These are phyloP conservation scores for Aradus depressus DNA, from an alignment of 2,888 invertebrate species.

Conservation along the genomic window DNA sequence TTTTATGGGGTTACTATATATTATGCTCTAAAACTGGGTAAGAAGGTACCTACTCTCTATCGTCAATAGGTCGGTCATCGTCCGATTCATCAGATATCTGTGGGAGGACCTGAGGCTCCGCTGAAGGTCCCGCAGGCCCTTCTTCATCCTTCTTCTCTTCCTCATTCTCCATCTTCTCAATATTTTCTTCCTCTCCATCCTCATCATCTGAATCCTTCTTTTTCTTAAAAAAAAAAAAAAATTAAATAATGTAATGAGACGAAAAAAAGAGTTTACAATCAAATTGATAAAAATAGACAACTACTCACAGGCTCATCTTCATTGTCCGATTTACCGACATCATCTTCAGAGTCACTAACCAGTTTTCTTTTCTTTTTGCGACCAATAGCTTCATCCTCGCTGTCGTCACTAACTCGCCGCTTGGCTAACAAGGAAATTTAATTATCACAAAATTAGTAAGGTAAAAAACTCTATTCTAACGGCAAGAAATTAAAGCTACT, in stretches of 20 bases:
- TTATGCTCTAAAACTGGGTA: no score
- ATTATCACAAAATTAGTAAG: no score
- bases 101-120: conserved; percentile 12
- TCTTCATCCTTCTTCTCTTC: conserved; percentile 28
- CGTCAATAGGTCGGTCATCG: conserved; percentile 37
- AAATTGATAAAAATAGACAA: no score
- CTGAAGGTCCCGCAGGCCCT: conserved; percentile 27
- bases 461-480: conserved; percentile 5
- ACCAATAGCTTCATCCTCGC: conserved; percentile 23
- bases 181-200: conserved; percentile 22
- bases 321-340: conserved; percentile 29
- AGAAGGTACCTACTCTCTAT: conserved; percentile 29
- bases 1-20: no score
- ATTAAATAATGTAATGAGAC: neutral
- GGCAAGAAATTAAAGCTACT: no score
- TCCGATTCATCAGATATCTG: conserved; percentile 48
- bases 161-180: conserved; percentile 23
- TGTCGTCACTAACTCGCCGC: conserved; percentile 17
- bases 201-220: conserved; percentile 22
- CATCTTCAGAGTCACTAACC: conserved; percentile 50
- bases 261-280: neutral
- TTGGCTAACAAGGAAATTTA: neutral
- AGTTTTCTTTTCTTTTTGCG: conserved; percentile 36
- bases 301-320: conserved; percentile 11
- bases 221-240: conserved; percentile 4